Conservation (phyloP, 2,797 vertebrate species). For the Lates japonicus region DNA sequence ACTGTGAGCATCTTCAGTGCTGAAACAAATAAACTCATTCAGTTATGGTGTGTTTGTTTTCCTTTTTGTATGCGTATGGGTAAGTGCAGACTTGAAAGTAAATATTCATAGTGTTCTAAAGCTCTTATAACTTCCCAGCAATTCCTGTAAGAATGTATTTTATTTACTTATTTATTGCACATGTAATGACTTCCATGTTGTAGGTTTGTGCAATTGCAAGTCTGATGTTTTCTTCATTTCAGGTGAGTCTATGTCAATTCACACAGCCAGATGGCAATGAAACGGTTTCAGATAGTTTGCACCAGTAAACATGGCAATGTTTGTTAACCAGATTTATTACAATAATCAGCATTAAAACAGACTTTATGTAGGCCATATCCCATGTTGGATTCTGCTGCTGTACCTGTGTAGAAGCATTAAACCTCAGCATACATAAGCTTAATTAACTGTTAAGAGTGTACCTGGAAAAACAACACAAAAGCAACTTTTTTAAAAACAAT, state of each 20-base stretch:
- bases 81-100: slow-evolving; percentile 40
- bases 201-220: slow-evolving; percentile 21
- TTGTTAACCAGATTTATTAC: slow-evolving; percentile 74
- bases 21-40: slow-evolving; percentile 97
- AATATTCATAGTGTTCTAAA: background rate
- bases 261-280: background rate
- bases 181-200: slow-evolving; percentile 23
- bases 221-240: slow-evolving; percentile 8
- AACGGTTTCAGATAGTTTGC: background rate
- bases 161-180: background rate
- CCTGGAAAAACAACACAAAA: slow-evolving; percentile 66
- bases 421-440: slow-evolving; percentile 69
- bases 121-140: background rate
- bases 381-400: slow-evolving; percentile 50
- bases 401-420: slow-evolving; percentile 60
- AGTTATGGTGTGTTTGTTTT: slow-evolving; percentile 82
- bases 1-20: slow-evolving; percentile 97
- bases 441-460: slow-evolving; percentile 65
- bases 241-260: slow-evolving; percentile 43
- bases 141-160: background rate
- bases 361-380: slow-evolving; percentile 48
- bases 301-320: background rate
- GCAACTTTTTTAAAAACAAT: slow-evolving; percentile 51
- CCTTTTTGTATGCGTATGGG: slow-evolving; percentile 61
- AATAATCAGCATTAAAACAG: slow-evolving; percentile 63